A percentile compares a stretch with the other conserved stretches of the same genome.
Conservation (phyloP, 2,113 vertebrate genomes). For the Oryzias javanicus region DNA sequence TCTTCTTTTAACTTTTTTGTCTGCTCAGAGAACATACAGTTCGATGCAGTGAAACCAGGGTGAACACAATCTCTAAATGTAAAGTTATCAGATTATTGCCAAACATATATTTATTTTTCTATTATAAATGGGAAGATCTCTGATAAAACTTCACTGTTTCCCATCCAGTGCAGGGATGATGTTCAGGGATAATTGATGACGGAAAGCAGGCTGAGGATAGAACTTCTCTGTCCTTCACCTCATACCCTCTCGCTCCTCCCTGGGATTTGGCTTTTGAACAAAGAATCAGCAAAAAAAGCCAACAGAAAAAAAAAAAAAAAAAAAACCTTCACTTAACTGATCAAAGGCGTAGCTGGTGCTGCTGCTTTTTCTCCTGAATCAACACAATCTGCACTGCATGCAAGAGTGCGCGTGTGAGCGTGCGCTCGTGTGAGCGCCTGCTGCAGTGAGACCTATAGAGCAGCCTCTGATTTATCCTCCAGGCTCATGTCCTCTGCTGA, state of each 20-base stretch:
- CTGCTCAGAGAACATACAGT: no score
- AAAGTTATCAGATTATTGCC: no score
- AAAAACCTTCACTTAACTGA: constrained; percentile 19
- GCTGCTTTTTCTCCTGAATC: constrained; percentile 30
- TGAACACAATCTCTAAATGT: no score
- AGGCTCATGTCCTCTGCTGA: neutral
- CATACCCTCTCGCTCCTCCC: neutral
- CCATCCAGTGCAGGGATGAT: constrained; percentile 2
- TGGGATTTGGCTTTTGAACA: constrained; percentile 28
- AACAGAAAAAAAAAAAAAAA: constrained; percentile 14
- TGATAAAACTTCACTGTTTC: constrained; percentile 3
- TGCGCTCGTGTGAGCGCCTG: neutral
- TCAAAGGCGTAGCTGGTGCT: constrained; percentile 17
- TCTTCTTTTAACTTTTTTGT: no score
- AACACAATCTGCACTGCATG: constrained; percentile 7
- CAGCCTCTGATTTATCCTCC: neutral
- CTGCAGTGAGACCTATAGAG: neutral
- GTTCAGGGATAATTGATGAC: constrained; percentile 15
- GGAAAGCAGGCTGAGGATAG: constrained; percentile 10
- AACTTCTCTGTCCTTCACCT: constrained; percentile 31
- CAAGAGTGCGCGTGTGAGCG: constrained; percentile 6
- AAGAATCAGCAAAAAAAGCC: constrained; percentile 26
- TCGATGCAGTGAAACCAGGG: no score
- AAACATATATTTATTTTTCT: no score
- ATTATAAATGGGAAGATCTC: neutral